These are phyloP conservation scores for Epistrophe grossulariae DNA, from an alignment of 2,888 invertebrate species.

Conservation along the genomic window DNA sequence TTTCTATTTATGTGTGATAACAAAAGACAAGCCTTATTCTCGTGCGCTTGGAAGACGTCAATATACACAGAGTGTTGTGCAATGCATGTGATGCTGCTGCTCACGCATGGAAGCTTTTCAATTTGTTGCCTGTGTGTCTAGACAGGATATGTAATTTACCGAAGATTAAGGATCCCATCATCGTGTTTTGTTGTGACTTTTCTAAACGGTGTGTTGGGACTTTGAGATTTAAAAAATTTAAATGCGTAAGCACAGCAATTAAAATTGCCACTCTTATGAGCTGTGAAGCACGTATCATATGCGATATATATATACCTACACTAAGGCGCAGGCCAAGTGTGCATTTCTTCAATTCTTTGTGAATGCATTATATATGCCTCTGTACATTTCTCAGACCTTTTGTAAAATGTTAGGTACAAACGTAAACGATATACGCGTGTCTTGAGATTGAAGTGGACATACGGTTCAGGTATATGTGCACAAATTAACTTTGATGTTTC, in stretches of 20 bases:
- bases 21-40: conserved; percentile 44
- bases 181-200: neutral
- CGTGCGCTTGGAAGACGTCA: conserved; percentile 36
- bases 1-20: conserved; percentile 25
- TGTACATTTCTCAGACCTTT: neutral
- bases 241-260: conserved; percentile 64
- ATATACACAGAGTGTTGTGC: conserved; percentile 3
- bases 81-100: neutral
- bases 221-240: conserved; percentile 47
- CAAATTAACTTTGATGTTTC: conserved; percentile 61
- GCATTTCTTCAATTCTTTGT: conserved; percentile 30
- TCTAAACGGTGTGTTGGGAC: conserved; percentile 14
- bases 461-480: conserved; percentile 5
- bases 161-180: conserved; percentile 43
- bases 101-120: conserved; percentile 58
- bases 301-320: neutral
- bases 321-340: neutral
- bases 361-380: neutral
- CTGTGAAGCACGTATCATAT: neutral
- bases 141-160: conserved; percentile 68
- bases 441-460: conserved; percentile 57
- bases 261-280: conserved; percentile 37
- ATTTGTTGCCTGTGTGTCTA: conserved; percentile 65
- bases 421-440: conserved; percentile 46
- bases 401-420: neutral